Evolutionary conservation across 2,113 vertebrate genomes (phyloP).

Genomic region (Pogona vitticeps): DNA sequence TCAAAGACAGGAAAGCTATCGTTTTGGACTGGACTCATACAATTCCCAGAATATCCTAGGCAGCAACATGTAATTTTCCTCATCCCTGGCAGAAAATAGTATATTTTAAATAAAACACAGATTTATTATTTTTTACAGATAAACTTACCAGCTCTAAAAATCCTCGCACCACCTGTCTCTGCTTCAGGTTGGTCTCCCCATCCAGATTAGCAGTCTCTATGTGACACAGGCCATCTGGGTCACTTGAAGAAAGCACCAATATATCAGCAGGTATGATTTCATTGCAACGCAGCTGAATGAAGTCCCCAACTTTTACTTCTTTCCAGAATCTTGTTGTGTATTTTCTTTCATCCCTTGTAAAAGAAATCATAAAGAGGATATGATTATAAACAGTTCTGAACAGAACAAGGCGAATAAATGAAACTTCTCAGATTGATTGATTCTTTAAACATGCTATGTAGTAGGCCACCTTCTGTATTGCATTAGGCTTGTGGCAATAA

Average conservation of each 20-base stretch:
- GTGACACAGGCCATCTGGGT: conserved; percentile 94
- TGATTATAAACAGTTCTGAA: background rate
- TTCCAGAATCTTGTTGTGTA: conserved; percentile 94
- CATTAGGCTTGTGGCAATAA: background rate
- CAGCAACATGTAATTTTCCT: no score
- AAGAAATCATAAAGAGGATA: background rate
- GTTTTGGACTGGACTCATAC: no score
- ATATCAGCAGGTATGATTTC: conserved; percentile 96
- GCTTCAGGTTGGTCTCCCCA: conserved; percentile 96
- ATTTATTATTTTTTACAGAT: no score
- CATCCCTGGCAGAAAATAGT: no score
- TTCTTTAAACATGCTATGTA: background rate
- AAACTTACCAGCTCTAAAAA: conserved; percentile 91
- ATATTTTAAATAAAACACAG: conserved; percentile 29
- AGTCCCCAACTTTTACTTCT: conserved; percentile 92
- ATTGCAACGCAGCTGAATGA: conserved; percentile 91
- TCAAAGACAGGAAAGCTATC: background rate
- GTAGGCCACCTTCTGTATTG: background rate
- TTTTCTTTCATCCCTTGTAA: conserved; percentile 81
- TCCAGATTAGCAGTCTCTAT: conserved; percentile 98
- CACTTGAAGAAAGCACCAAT: conserved; percentile 92
- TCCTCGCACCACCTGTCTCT: conserved; percentile 91
- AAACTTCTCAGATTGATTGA: background rate
- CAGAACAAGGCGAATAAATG: background rate
- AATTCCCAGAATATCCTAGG: no score